Evolutionary conservation across 2,113 vertebrate genomes (phyloP).

Genomic region (Gavialis gangeticus): DNA sequence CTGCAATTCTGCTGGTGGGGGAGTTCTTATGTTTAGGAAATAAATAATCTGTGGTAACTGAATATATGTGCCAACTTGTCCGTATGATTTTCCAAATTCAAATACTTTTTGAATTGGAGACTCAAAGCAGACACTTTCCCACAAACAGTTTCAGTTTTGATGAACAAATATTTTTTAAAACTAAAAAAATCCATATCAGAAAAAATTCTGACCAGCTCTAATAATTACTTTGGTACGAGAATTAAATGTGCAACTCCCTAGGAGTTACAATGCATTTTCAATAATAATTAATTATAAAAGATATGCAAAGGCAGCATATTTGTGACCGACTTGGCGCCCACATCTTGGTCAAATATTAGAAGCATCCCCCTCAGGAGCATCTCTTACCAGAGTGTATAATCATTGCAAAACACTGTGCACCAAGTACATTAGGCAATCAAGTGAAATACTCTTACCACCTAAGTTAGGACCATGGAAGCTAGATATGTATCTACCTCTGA

Average conservation of each 20-base stretch:
- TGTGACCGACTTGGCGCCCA: neutral
- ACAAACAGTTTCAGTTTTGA: neutral
- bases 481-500: neutral
- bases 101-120: too few relatives aligned
- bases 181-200: neutral
- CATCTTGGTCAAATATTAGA: neutral
- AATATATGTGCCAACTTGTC: too few relatives aligned
- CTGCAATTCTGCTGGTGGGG: too few relatives aligned
- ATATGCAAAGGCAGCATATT: neutral
- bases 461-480: neutral
- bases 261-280: neutral
- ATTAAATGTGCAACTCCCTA: neutral
- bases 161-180: neutral
- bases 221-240: neutral
- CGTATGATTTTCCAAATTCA: too few relatives aligned
- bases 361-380: neutral
- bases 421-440: neutral
- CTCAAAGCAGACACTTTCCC: neutral
- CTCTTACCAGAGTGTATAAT: neutral
- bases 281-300: neutral
- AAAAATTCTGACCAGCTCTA: neutral
- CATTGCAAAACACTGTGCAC: neutral
- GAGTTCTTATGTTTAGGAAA: too few relatives aligned
- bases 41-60: too few relatives aligned
- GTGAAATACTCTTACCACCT: neutral